Percentiles rank a stretch among this genome's conserved stretches.
These are phyloP conservation scores for Caenorhabditis virilis DNA, from an alignment of 2,888 invertebrate genomes.

Conservation along the genomic window DNA sequence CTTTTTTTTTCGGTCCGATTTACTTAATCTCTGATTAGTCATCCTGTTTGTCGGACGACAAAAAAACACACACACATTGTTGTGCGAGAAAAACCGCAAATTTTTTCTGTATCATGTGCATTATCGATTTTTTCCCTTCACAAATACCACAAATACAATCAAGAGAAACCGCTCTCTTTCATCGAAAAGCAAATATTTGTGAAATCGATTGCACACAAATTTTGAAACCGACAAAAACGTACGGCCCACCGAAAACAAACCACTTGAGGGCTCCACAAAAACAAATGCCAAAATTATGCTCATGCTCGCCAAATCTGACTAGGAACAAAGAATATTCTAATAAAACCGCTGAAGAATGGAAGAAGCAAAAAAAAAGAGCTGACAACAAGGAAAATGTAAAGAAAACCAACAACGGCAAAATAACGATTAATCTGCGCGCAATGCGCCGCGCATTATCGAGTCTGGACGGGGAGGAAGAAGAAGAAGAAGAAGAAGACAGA, in stretches of 20 bases:
- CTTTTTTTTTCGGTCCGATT: too few species aligned
- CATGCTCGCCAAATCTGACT: not conserved
- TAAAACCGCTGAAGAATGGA: not conserved
- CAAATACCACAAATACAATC: slow-evolving; percentile 1
- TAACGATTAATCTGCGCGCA: slow-evolving; percentile 12
- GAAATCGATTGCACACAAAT: too few species aligned
- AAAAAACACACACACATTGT: too few species aligned
- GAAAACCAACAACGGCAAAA: slow-evolving; percentile 10
- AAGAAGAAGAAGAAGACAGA: not conserved
- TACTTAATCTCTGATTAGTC: too few species aligned
- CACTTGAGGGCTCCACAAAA: too few species aligned
- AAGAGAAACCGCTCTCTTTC: not conserved
- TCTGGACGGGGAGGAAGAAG: not conserved
- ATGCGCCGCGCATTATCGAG: slow-evolving; percentile 13
- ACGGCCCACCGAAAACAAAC: too few species aligned
- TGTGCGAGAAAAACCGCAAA: too few species aligned
- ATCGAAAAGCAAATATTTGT: too few species aligned
- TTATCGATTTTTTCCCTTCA: not conserved
- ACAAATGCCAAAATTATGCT: too few species aligned
- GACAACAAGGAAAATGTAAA: slow-evolving; percentile 3
- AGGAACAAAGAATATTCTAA: not conserved
- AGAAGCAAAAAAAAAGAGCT: not conserved
- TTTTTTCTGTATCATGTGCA: not conserved
- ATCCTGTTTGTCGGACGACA: too few species aligned
- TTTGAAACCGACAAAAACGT: too few species aligned